A percentile compares a stretch with the other conserved stretches of the same genome.
Evolutionary conservation across 2,113 vertebrate species (phyloP).

Genomic region (Rhineura floridana): DNA sequence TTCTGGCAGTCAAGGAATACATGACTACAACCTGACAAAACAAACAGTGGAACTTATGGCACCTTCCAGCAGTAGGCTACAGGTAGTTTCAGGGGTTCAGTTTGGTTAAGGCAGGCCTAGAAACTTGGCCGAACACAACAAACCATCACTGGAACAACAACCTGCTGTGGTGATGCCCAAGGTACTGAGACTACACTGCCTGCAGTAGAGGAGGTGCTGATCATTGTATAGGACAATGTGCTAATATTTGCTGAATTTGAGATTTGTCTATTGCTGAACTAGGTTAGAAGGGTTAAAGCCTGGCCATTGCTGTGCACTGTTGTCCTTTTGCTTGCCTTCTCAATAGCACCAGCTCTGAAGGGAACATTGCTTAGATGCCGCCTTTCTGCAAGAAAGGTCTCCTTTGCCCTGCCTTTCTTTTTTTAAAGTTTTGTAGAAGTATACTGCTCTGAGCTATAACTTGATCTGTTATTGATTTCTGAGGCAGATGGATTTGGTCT

Average conservation of each 20-base stretch:
- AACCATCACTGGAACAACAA: neutral
- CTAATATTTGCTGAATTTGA: neutral
- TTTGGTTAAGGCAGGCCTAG: neutral
- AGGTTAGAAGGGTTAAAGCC: neutral
- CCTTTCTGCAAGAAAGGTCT: neutral
- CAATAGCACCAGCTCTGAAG: neutral
- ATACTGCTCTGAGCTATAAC: slow-evolving; percentile 18
- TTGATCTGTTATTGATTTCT: slow-evolving; percentile 1
- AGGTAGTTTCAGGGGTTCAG: neutral
- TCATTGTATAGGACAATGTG: too few relatives aligned
- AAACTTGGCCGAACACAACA: neutral
- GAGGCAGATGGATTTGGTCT: slow-evolving; percentile 30
- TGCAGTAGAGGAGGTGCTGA: neutral
- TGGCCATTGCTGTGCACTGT: neutral
- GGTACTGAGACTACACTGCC: too few relatives aligned
- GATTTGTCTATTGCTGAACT: neutral
- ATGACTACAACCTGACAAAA: neutral
- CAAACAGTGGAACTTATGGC: neutral
- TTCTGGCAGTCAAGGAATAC: too few relatives aligned
- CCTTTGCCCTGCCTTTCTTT: neutral
- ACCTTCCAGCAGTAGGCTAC: neutral
- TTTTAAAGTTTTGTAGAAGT: neutral
- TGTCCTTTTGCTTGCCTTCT: neutral
- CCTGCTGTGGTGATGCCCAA: neutral
- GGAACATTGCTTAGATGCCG: neutral